phyloP scores from a whole-genome alignment of 2,113 vertebrate species.

The Formicarius rufipectus region DNA sequence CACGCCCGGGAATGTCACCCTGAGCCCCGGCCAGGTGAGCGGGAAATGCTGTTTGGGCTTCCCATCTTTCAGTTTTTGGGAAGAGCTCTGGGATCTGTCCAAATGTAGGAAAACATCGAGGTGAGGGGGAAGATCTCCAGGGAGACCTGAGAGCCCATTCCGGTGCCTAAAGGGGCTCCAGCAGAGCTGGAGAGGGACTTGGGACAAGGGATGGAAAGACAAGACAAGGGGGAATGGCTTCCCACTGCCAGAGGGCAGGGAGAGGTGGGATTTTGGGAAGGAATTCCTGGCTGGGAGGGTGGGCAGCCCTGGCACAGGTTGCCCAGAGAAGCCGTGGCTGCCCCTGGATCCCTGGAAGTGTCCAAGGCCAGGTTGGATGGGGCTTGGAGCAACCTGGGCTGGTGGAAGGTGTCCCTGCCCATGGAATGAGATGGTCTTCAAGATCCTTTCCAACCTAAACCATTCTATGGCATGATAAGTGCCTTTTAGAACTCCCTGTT shows the following conservation, averaged over 20 bases:
- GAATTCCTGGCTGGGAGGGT: background rate
- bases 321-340: background rate
- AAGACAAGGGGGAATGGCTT: background rate
- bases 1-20: background rate
- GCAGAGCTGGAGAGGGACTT: background rate
- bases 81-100: background rate
- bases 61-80: no score
- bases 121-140: fast-evolving
- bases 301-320: background rate
- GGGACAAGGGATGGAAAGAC: background rate
- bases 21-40: conserved; percentile 34
- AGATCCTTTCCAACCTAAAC: background rate
- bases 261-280: background rate
- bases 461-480: background rate
- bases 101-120: background rate
- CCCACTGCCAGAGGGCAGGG: background rate
- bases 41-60: no score
- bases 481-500: background rate
- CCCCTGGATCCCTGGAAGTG: background rate
- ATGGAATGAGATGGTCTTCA: background rate
- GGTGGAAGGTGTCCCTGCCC: background rate
- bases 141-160: background rate
- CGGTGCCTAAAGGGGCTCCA: background rate
- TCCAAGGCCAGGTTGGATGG: fast-evolving
- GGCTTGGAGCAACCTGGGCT: fast-evolving